A percentile compares a stretch with the other conserved stretches of the same genome.
These are phyloP conservation scores for Zosterops pallidus DNA, from an alignment of 2,113 vertebrate species.

Conservation along the genomic window DNA sequence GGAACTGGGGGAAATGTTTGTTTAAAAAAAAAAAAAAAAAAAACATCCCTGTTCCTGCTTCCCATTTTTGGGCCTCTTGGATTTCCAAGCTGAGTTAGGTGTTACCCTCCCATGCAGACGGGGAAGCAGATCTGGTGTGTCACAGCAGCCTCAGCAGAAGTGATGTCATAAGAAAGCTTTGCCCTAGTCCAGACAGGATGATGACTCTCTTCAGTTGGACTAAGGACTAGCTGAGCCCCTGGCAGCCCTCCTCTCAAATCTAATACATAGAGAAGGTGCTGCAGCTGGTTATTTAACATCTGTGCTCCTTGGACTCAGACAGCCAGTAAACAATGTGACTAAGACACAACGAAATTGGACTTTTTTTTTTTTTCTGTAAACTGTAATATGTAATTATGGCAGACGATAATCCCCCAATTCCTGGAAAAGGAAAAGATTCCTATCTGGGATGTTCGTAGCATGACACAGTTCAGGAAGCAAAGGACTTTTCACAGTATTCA, in stretches of 20 bases:
- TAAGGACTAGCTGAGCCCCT: not conserved
- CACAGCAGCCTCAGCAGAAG: not conserved
- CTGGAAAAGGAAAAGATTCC: not conserved
- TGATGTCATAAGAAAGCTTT: not conserved
- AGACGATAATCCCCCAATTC: not conserved
- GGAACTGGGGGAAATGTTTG: not conserved
- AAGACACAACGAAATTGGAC: fast-evolving
- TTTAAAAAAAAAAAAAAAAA: not conserved
- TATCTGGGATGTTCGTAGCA: not conserved
- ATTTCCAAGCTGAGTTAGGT: not conserved
- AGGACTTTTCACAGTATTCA: not conserved
- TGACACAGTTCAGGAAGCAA: not conserved
- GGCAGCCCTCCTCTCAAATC: not conserved
- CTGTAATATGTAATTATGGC: not conserved
- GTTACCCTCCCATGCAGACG: not conserved
- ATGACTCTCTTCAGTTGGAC: not conserved
- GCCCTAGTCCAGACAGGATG: not conserved
- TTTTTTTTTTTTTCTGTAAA: not conserved
- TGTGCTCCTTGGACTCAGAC: not conserved
- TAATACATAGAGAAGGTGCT: not conserved
- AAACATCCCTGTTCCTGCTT: not conserved
- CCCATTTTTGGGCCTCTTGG: not conserved
- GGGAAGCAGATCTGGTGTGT: not conserved
- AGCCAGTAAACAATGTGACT: not conserved
- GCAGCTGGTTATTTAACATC: not conserved